Conservation (phyloP, 2,113 vertebrate genomes). For the Amia ocellicauda region DNA sequence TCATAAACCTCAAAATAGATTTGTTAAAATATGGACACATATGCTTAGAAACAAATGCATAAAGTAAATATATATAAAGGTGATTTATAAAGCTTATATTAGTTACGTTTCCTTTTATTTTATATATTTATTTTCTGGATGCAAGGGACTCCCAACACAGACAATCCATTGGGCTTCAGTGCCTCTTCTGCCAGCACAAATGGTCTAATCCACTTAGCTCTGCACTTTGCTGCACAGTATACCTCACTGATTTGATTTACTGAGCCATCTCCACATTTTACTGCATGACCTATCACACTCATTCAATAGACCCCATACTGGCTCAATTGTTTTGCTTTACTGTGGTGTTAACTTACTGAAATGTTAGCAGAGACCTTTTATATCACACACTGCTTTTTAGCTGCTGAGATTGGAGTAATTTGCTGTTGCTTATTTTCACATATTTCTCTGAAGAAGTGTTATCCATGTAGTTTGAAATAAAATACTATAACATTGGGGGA, state of each 20-base stretch:
- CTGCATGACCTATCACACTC: slow-evolving; percentile 20
- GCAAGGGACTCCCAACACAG: background rate
- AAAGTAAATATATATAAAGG: too few species aligned
- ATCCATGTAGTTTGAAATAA: slow-evolving; percentile 5
- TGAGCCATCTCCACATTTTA: slow-evolving; percentile 26
- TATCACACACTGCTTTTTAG: background rate
- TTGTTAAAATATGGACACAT: too few species aligned
- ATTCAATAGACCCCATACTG: slow-evolving; percentile 15
- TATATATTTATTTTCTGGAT: slow-evolving; percentile 6
- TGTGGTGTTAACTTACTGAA: slow-evolving; percentile 10
- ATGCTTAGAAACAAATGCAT: too few species aligned
- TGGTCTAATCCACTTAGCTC: slow-evolving; percentile 27
- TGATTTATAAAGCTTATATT: too few species aligned
- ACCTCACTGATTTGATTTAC: slow-evolving; percentile 29
- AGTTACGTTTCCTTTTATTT: too few species aligned
- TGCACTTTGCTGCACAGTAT: slow-evolving; percentile 13
- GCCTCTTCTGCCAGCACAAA: slow-evolving; percentile 9
- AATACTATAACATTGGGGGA: background rate
- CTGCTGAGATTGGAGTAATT: background rate
- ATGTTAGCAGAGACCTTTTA: slow-evolving; percentile 7
- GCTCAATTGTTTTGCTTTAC: slow-evolving; percentile 13
- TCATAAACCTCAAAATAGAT: too few species aligned
- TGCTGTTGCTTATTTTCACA: background rate
- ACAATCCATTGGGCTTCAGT: background rate
- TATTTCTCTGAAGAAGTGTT: slow-evolving; percentile 1